Evolutionary conservation across 2,888 invertebrate species (phyloP).

Genomic region (Hoplodrina ambigua): DNA sequence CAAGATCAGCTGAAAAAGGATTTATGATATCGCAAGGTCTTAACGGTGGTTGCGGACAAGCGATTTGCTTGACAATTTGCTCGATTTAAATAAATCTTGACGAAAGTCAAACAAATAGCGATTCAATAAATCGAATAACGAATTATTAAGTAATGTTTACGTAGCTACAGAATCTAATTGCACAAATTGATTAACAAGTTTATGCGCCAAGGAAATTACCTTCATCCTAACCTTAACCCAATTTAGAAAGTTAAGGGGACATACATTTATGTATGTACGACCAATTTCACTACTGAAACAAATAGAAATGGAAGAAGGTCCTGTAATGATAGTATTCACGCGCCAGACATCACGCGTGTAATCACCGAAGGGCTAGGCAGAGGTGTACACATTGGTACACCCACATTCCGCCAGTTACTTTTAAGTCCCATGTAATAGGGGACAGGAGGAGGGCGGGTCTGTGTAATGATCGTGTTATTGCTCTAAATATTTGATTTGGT

Average conservation of each 20-base stretch:
- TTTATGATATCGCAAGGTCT: conserved; percentile 66
- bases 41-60: conserved; percentile 43
- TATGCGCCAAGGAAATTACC: conserved; percentile 58
- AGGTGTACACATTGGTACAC: no score
- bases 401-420: no score
- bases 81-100: conserved; percentile 17
- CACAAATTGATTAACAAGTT: conserved; percentile 44
- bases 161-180: conserved; percentile 36
- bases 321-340: not conserved
- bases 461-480: not conserved
- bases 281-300: conserved; percentile 57
- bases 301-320: conserved; percentile 22
- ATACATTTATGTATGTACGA: conserved; percentile 20
- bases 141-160: not conserved
- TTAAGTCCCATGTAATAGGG: no score
- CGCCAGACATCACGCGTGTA: no score
- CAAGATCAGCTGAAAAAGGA: conserved; percentile 74
- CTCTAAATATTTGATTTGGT: not conserved
- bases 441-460: no score
- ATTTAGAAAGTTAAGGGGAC: conserved; percentile 60
- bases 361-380: no score
- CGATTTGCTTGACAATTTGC: conserved; percentile 20
- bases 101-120: not conserved
- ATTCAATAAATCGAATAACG: not conserved
- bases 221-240: conserved; percentile 68